phyloP scores from a whole-genome alignment of 2,888 invertebrate species.

The Hyles lineata region DNA sequence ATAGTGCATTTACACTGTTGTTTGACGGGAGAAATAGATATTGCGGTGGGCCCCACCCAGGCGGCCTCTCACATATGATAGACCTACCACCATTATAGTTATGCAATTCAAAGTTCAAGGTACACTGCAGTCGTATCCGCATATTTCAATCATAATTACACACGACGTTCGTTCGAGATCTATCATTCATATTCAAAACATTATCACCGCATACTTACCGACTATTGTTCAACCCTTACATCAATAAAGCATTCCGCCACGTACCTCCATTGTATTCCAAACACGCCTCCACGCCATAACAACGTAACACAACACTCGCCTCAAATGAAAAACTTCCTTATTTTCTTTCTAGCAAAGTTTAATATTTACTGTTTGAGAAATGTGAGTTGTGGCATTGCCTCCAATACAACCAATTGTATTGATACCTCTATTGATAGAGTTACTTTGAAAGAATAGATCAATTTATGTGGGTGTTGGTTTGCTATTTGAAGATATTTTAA shows the following conservation, averaged over 20 bases:
- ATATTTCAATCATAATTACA: conserved; percentile 28
- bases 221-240: conserved; percentile 50
- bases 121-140: conserved; percentile 20
- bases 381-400: not conserved
- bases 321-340: conserved; percentile 53
- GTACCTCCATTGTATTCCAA: conserved; percentile 69
- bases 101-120: too few relatives aligned
- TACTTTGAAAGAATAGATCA: not conserved
- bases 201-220: conserved; percentile 25
- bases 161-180: conserved; percentile 28
- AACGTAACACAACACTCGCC: conserved; percentile 49
- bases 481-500: conserved; percentile 18
- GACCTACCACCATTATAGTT: too few relatives aligned
- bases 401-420: not conserved
- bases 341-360: conserved; percentile 35
- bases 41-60: too few relatives aligned
- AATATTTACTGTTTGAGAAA: conserved; percentile 33
- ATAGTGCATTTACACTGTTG: too few relatives aligned
- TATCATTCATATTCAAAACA: conserved; percentile 31
- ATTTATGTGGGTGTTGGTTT: not conserved
- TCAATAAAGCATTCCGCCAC: conserved; percentile 62
- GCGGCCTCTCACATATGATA: too few relatives aligned
- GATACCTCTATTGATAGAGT: not conserved
- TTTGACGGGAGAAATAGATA: too few relatives aligned
- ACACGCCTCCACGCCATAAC: conserved; percentile 55